Conservation (phyloP, 1,140 invertebrate species). For the Cydia splendana region DNA sequence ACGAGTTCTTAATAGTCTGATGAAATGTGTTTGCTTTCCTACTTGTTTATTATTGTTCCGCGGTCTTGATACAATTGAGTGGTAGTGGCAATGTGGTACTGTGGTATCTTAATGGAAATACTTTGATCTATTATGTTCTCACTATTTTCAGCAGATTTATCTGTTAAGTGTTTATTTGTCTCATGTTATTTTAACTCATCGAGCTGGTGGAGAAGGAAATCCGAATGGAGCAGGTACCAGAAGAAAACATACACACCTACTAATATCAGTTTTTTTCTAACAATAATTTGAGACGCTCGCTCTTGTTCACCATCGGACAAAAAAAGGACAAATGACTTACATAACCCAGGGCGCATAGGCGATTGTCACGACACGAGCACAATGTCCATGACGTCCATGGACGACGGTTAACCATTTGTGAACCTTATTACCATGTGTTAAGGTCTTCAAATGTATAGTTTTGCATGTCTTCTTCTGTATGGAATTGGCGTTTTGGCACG, state of each 20-base stretch:
- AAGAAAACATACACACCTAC: too few species aligned
- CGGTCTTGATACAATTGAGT: background rate
- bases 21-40: constrained; percentile 6
- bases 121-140: too few species aligned
- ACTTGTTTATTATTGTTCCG: background rate
- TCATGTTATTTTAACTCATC: too few species aligned
- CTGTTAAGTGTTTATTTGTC: too few species aligned
- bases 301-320: background rate
- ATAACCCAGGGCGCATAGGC: background rate
- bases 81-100: background rate
- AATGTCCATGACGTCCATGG: background rate
- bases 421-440: background rate
- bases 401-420: background rate
- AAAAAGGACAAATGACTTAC: background rate
- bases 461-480: background rate
- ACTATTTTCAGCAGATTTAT: too few species aligned
- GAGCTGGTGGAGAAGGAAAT: too few species aligned
- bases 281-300: background rate
- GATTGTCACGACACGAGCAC: constrained; percentile 5
- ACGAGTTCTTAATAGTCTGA: background rate
- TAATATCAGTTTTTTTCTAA: too few species aligned
- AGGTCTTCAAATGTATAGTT: background rate
- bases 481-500: constrained; percentile 27
- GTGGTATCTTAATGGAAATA: background rate
- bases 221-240: too few species aligned